These are phyloP conservation scores for Hippopotamus amphibius DNA, from an alignment of 2,113 vertebrate genomes.

Conservation along the genomic window DNA sequence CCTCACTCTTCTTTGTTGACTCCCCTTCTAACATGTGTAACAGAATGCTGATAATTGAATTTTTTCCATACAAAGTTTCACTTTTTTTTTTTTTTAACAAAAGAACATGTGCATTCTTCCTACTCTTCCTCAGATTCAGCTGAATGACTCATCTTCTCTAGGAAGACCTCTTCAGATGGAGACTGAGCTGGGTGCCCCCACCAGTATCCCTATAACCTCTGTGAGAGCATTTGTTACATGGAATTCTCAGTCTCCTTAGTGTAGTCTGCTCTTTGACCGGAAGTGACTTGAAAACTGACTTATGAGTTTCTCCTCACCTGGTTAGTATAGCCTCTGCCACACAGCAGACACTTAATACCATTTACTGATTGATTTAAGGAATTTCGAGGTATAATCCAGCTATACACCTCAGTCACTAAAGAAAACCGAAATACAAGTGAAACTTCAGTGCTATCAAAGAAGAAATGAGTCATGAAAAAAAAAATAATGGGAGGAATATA, in stretches of 20 bases:
- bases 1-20: not conserved
- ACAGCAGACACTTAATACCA: not conserved
- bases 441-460: not conserved
- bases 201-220: not conserved
- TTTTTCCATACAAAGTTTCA: not conserved
- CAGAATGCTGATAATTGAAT: not conserved
- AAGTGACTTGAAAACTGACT: not conserved
- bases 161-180: not conserved
- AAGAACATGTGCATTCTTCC: not conserved
- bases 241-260: not conserved
- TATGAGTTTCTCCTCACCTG: not conserved
- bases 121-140: not conserved
- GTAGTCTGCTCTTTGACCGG: not conserved
- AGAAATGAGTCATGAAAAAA: slow-evolving; percentile 24
- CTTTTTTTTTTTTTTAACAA: not conserved
- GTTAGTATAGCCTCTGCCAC: not conserved
- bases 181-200: not conserved
- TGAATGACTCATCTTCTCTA: not conserved
- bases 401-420: not conserved
- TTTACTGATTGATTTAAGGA: not conserved
- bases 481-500: not conserved
- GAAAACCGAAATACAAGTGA: slow-evolving; percentile 11
- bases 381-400: not conserved
- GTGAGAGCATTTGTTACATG: not conserved
- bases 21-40: not conserved